Percentiles rank a stretch among this genome's conserved stretches.
Conservation (phyloP, 2,888 invertebrate species). For the Aspidiotus destructor region DNA sequence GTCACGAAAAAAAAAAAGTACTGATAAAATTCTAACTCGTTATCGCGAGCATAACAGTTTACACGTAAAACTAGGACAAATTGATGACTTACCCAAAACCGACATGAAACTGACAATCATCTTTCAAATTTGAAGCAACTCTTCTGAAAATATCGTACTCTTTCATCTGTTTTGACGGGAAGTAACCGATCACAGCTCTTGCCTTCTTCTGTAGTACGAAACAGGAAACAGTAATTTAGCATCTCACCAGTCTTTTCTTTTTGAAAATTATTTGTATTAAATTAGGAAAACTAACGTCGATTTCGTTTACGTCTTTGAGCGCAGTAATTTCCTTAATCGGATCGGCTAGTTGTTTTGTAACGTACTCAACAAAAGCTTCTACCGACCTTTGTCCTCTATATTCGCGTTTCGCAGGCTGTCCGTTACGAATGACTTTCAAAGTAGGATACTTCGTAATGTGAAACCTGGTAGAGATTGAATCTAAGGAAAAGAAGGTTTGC, state of each 20-base stretch:
- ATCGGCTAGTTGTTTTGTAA: constrained; percentile 79
- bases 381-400: constrained; percentile 79
- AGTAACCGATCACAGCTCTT: constrained; percentile 81
- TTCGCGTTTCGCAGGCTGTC: constrained; percentile 78
- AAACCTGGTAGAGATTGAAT: constrained; percentile 72
- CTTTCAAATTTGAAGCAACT: constrained; percentile 48
- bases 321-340: constrained; percentile 69
- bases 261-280: too few relatives aligned
- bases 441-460: constrained; percentile 98
- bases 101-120: constrained; percentile 90
- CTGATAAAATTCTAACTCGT: too few relatives aligned
- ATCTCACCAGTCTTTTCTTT: too few relatives aligned
- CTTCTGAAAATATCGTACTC: constrained; percentile 65
- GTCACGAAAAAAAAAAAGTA: too few relatives aligned
- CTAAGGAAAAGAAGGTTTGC: constrained; percentile 41
- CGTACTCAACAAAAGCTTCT: constrained; percentile 80
- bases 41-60: too few relatives aligned
- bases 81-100: constrained; percentile 58
- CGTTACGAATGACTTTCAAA: constrained; percentile 85
- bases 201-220: constrained; percentile 46
- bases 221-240: background rate
- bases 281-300: constrained; percentile 49
- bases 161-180: constrained; percentile 66
- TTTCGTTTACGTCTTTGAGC: constrained; percentile 59
- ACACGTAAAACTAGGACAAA: background rate